phyloP scores from a whole-genome alignment of 2,888 invertebrate species.

The Lagria hirta region DNA sequence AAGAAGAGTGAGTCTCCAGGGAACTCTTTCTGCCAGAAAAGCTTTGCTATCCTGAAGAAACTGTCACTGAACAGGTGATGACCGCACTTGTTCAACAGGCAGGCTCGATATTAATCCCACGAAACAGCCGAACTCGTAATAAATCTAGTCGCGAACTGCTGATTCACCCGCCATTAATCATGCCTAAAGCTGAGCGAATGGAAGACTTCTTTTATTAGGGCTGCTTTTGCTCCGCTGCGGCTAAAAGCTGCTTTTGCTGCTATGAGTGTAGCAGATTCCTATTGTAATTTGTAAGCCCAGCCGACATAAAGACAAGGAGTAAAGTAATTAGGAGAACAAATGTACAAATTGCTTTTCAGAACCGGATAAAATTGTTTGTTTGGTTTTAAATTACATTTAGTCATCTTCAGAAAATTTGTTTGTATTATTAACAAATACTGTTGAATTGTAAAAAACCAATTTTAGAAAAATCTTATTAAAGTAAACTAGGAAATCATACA shows the following conservation, averaged over 20 bases:
- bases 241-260: too few species aligned
- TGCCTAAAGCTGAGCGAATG: slow-evolving; percentile 28
- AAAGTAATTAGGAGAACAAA: background rate
- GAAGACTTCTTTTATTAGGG: slow-evolving; percentile 21
- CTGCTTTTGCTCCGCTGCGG: slow-evolving; percentile 9
- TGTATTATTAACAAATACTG: too few species aligned
- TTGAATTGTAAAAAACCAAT: too few species aligned
- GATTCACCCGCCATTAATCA: slow-evolving; percentile 44
- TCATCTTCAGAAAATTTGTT: too few species aligned
- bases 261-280: too few species aligned
- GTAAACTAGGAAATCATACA: too few species aligned
- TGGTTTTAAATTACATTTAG: too few species aligned
- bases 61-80: slow-evolving; percentile 33
- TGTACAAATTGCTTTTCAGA: too few species aligned
- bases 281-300: too few species aligned
- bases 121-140: slow-evolving; percentile 33
- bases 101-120: slow-evolving; percentile 31
- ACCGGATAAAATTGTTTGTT: too few species aligned
- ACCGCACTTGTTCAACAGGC: slow-evolving; percentile 35
- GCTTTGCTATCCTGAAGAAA: slow-evolving; percentile 23
- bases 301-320: background rate
- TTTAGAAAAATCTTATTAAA: too few species aligned
- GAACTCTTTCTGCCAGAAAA: slow-evolving; percentile 18
- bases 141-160: slow-evolving; percentile 42
- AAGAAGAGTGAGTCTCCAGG: slow-evolving; percentile 21